Percentiles rank a stretch among this genome's conserved stretches.
These are phyloP conservation scores for Pampusana beccarii DNA, from an alignment of 2,113 vertebrate genomes.

Conservation along the genomic window DNA sequence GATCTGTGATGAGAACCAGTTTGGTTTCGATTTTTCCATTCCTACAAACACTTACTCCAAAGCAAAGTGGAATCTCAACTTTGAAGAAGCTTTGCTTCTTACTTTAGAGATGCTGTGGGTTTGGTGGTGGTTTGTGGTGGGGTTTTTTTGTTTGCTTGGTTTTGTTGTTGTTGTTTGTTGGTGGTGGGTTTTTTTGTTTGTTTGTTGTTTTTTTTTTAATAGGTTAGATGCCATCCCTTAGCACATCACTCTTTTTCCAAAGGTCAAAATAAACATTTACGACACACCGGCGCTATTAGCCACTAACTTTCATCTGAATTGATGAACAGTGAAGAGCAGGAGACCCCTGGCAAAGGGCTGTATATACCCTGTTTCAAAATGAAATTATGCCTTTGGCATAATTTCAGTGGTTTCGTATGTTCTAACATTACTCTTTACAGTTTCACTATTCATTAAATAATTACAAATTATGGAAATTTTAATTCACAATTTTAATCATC, in stretches of 20 bases:
- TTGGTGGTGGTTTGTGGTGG: too few species aligned
- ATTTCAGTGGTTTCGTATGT: slow-evolving; percentile 17
- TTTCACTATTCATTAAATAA: slow-evolving; percentile 24
- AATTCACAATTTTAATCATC: slow-evolving; percentile 3
- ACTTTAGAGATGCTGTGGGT: neutral
- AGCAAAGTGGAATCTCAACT: neutral
- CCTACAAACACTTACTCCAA: neutral
- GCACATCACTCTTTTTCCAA: neutral
- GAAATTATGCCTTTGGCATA: slow-evolving; percentile 17
- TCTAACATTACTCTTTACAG: neutral
- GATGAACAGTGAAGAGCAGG: neutral
- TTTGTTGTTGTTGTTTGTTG: too few species aligned
- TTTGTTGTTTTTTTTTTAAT: too few species aligned
- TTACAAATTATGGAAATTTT: slow-evolving; percentile 47
- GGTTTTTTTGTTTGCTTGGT: neutral
- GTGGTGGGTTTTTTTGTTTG: neutral
- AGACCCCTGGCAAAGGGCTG: neutral
- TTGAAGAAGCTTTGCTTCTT: neutral
- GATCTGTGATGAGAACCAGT: neutral
- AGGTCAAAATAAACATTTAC: neutral
- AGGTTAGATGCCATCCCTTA: neutral
- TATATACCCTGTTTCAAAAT: neutral
- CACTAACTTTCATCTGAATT: neutral
- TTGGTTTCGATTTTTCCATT: neutral
- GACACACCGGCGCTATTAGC: neutral